A percentile compares a stretch with the other conserved stretches of the same genome.
These are phyloP conservation scores for Neoniphon sammara DNA, from an alignment of 2,797 vertebrate genomes.

Conservation along the genomic window DNA sequence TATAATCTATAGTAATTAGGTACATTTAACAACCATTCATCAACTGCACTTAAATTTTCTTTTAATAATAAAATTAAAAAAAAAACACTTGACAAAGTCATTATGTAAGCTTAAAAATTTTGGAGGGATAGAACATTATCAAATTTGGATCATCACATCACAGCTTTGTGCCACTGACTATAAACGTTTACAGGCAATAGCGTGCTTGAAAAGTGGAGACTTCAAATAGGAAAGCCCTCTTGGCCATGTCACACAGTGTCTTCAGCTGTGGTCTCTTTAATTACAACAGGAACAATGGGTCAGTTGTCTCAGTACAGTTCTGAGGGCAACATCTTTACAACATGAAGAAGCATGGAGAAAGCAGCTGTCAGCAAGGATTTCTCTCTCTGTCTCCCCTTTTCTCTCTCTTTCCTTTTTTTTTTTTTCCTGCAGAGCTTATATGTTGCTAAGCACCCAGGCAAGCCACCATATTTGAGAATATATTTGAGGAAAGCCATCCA, in stretches of 20 bases:
- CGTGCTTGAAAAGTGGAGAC: conserved; percentile 27
- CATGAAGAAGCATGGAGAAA: conserved; percentile 81
- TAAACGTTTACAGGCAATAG: conserved; percentile 15
- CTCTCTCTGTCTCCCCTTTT: conserved; percentile 65
- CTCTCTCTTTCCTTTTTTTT: conserved; percentile 40
- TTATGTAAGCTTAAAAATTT: background rate
- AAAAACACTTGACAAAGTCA: background rate
- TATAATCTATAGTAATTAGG: no score
- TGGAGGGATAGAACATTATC: background rate
- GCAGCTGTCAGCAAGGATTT: conserved; percentile 85
- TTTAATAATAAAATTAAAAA: no score
- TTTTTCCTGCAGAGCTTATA: conserved; percentile 73
- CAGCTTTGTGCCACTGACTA: conserved; percentile 7
- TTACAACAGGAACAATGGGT: conserved; percentile 86
- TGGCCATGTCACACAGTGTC: conserved; percentile 60
- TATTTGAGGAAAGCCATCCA: conserved; percentile 81
- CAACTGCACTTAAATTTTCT: no score
- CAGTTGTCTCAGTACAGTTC: conserved; percentile 83
- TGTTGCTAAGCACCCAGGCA: conserved; percentile 83
- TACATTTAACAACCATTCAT: no score
- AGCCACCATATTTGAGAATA: conserved; percentile 81
- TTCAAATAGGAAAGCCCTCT: conserved; percentile 56
- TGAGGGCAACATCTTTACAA: conserved; percentile 83
- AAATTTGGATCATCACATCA: conserved; percentile 12
- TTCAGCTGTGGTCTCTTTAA: conserved; percentile 85